Percentiles rank a stretch among this genome's conserved stretches.
phyloP scores from a whole-genome alignment of 1,140 invertebrate genomes.

The Pogonomyrmex californicus region DNA sequence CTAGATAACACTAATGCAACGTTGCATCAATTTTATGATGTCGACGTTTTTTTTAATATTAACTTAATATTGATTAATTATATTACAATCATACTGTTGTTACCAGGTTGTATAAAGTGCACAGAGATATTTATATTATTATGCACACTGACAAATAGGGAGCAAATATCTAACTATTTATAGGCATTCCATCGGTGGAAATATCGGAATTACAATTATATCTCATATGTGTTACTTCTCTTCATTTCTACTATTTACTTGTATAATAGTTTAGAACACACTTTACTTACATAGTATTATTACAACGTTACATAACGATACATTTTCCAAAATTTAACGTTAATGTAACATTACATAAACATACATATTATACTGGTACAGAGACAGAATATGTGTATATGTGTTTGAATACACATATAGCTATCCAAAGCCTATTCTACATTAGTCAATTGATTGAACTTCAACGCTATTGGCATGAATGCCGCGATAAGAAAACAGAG shows the following conservation, averaged over 20 bases:
- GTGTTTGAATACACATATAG: conserved; percentile 32
- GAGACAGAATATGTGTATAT: neutral
- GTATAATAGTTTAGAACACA: conserved; percentile 23
- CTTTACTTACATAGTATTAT: conserved; percentile 25
- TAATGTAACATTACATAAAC: conserved; percentile 26
- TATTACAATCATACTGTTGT: conserved; percentile 23
- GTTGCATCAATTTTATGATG: conserved; percentile 37
- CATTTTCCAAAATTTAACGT: conserved; percentile 29
- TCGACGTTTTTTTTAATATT: conserved; percentile 34
- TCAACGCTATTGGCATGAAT: conserved; percentile 3
- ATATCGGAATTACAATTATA: conserved; percentile 18
- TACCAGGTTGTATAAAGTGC: conserved; percentile 26
- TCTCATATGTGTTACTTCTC: conserved; percentile 2
- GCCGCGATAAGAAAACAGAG: neutral
- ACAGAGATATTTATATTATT: conserved; percentile 54
- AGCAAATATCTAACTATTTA: conserved; percentile 43
- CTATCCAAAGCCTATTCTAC: conserved; percentile 53
- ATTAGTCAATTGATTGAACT: conserved; percentile 62
- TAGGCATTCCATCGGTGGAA: conserved; percentile 14
- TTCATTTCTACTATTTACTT: conserved; percentile 31
- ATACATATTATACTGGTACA: neutral
- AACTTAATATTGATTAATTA: neutral
- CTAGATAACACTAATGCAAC: neutral
- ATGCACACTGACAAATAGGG: conserved; percentile 46
- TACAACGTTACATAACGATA: conserved; percentile 34